These are phyloP conservation scores for Morpho helenor DNA, from an alignment of 2,888 invertebrate species.

Conservation along the genomic window DNA sequence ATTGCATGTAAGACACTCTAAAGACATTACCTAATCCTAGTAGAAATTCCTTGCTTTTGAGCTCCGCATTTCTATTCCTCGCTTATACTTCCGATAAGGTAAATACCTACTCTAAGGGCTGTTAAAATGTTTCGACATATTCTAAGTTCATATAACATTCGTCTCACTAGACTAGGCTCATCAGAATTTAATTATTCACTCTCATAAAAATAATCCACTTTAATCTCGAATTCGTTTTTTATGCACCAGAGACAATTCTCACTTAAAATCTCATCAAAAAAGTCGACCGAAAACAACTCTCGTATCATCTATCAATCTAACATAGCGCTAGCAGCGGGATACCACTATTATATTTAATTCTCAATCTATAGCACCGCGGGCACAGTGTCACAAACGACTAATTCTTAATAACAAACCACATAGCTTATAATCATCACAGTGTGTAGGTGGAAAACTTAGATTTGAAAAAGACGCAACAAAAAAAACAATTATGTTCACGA, in stretches of 20 bases:
- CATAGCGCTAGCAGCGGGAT: conserved; percentile 59
- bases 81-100: no score
- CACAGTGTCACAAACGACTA: conserved; percentile 30
- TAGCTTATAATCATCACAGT: conserved; percentile 32
- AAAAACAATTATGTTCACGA: conserved; percentile 60
- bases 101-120: no score
- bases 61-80: no score
- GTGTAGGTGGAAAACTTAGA: conserved; percentile 7
- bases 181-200: conserved; percentile 12
- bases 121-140: no score
- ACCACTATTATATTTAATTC: conserved; percentile 54
- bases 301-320: conserved; percentile 73
- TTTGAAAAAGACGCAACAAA: conserved; percentile 32
- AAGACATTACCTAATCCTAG: no score
- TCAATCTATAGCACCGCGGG: conserved; percentile 27
- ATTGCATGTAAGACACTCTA: no score
- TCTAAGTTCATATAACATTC: no score
- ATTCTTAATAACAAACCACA: conserved; percentile 27
- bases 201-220: conserved; percentile 13
- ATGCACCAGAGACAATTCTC: conserved; percentile 55
- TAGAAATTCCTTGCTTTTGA: no score
- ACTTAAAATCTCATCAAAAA: conserved; percentile 58
- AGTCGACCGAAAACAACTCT: conserved; percentile 43
- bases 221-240: conserved; percentile 16
- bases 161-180: not conserved